phyloP scores from a whole-genome alignment of 2,888 invertebrate genomes.

The Hermaeophaga mercurialis region DNA sequence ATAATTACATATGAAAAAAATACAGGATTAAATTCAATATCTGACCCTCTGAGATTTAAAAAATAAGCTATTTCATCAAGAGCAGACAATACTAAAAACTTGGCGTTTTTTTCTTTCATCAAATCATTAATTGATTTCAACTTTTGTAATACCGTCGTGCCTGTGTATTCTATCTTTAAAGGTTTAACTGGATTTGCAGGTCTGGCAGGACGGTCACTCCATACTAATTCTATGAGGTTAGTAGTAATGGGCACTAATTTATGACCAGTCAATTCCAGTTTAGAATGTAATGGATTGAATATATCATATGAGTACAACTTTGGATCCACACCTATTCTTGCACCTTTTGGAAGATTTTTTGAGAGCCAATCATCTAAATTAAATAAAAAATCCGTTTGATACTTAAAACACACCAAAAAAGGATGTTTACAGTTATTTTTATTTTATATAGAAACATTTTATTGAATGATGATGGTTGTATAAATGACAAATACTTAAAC shows the following conservation, averaged over 20 bases:
- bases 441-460: no score
- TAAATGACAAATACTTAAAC: no score
- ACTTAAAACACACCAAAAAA: slow-evolving; percentile 1
- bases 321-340: slow-evolving; percentile 80
- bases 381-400: neutral
- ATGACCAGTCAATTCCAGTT: slow-evolving; percentile 68
- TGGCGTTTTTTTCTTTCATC: slow-evolving; percentile 70
- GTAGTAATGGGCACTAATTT: slow-evolving; percentile 65
- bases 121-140: slow-evolving; percentile 66
- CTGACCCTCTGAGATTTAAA: slow-evolving; percentile 86
- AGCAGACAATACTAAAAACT: slow-evolving; percentile 72
- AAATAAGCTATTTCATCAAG: slow-evolving; percentile 89
- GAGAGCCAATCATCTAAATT: slow-evolving; percentile 74
- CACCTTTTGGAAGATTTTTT: slow-evolving; percentile 65
- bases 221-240: slow-evolving; percentile 80
- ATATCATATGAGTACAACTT: slow-evolving; percentile 68
- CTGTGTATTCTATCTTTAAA: slow-evolving; percentile 66
- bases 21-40: slow-evolving; percentile 88
- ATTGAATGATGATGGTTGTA: no score
- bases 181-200: slow-evolving; percentile 63
- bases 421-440: no score
- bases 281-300: slow-evolving; percentile 66
- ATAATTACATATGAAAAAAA: slow-evolving; percentile 76
- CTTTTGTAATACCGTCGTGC: slow-evolving; percentile 69
- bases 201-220: slow-evolving; percentile 65